Evolutionary conservation across 2,888 invertebrate genomes (phyloP).

Genomic region (Matsumyia berberina): DNA sequence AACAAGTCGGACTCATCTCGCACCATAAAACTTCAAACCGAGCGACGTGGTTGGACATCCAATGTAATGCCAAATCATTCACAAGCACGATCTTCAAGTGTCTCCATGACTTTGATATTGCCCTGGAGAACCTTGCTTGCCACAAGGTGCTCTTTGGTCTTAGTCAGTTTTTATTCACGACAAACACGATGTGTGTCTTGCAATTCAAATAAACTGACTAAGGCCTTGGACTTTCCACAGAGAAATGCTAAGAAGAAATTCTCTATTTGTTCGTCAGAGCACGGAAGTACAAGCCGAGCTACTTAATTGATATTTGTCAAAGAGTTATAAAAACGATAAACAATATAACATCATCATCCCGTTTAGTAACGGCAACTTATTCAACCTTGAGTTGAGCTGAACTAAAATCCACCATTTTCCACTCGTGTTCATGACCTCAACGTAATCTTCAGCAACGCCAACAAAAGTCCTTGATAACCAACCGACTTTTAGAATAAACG

Average conservation of each 20-base stretch:
- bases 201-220: no score
- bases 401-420: neutral
- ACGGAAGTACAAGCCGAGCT: neutral
- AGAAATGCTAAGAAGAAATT: neutral
- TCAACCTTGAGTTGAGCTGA: constrained; percentile 5
- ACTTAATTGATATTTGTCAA: neutral
- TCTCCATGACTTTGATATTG: no score
- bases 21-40: no score
- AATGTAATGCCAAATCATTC: no score
- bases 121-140: no score
- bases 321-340: neutral
- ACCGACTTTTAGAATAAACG: constrained; percentile 30
- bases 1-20: no score
- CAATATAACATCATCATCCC: neutral
- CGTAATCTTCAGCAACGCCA: constrained; percentile 10
- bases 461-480: constrained; percentile 6
- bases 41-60: no score
- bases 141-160: no score
- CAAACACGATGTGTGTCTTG: no score
- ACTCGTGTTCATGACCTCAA: constrained; percentile 1
- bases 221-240: neutral
- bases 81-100: no score
- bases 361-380: neutral
- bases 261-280: neutral
- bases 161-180: no score